Evolutionary conservation across 92 coral and sea anemone species (phyloP).

Genomic region (Epizoanthus scotinus): DNA sequence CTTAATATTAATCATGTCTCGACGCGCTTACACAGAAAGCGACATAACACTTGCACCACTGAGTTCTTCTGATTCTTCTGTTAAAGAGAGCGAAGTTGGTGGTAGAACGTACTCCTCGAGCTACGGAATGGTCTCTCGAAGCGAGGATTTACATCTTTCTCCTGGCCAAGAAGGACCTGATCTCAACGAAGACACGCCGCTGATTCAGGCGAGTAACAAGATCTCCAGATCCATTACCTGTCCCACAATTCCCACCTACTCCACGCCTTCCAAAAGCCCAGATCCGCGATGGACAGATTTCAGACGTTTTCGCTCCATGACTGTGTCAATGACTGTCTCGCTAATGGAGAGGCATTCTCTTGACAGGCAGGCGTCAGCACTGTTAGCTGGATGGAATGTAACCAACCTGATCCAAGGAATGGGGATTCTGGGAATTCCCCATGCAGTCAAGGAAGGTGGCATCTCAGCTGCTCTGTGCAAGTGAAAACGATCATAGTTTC

Average conservation of each 20-base stretch:
- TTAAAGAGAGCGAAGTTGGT: constrained; percentile 47
- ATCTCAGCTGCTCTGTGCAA: constrained; percentile 76
- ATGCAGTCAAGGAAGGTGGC: constrained; percentile 88
- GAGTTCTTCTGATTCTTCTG: constrained; percentile 43
- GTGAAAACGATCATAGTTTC: no score
- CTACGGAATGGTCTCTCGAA: constrained; percentile 35
- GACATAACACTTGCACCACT: constrained; percentile 49
- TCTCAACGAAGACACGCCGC: constrained; percentile 23
- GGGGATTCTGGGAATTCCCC: constrained; percentile 93
- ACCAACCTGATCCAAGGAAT: constrained; percentile 89
- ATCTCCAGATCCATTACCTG: neutral
- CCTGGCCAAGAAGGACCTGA: neutral
- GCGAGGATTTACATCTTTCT: neutral
- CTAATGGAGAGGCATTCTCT: constrained; percentile 70
- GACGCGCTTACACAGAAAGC: constrained; percentile 37
- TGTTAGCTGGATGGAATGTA: constrained; percentile 90
- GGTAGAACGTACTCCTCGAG: constrained; percentile 1
- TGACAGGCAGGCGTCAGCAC: constrained; percentile 82
- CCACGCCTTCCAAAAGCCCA: no score
- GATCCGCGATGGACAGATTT: constrained; percentile 62
- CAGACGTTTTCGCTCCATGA: constrained; percentile 72
- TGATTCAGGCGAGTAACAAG: constrained; percentile 1
- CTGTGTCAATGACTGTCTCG: constrained; percentile 71
- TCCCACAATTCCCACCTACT: neutral
- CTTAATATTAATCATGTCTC: neutral